Percentiles rank a stretch among this genome's conserved stretches.
Evolutionary conservation across 2,888 invertebrate genomes (phyloP).

Genomic region (Pherbina coryleti): DNA sequence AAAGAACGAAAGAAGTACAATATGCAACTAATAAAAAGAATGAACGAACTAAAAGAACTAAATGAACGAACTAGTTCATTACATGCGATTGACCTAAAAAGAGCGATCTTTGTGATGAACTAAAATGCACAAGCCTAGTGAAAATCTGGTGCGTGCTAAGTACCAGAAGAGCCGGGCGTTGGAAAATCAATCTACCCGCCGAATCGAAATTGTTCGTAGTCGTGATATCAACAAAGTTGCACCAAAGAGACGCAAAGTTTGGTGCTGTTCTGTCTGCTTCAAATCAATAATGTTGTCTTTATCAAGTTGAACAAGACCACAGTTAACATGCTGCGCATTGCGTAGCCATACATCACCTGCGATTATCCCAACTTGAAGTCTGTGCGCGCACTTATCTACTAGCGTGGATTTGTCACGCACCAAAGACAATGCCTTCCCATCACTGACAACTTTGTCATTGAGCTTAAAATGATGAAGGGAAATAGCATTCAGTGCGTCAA

Average conservation of each 20-base stretch:
- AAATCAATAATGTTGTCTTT: constrained; percentile 99
- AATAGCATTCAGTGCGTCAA: constrained; percentile 95
- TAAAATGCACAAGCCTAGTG: too few relatives aligned
- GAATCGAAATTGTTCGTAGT: constrained; percentile 96
- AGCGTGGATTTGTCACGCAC: constrained; percentile 96
- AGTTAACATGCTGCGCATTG: constrained; percentile 97
- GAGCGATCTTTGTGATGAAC: too few relatives aligned
- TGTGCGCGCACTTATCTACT: constrained; percentile 96
- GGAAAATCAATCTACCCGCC: constrained; percentile 91
- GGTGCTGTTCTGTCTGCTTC: constrained; percentile 94
- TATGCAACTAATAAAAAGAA: too few relatives aligned
- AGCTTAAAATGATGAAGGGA: constrained; percentile 81
- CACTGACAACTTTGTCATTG: constrained; percentile 94
- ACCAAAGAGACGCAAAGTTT: constrained; percentile 91
- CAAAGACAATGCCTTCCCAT: constrained; percentile 85
- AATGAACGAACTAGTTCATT: too few relatives aligned
- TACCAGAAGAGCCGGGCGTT: constrained; percentile 92
- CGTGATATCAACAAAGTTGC: constrained; percentile 92
- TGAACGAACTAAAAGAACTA: too few relatives aligned
- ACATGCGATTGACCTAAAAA: too few relatives aligned
- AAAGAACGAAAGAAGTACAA: too few relatives aligned
- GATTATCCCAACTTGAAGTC: constrained; percentile 98
- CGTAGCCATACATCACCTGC: constrained; percentile 97
- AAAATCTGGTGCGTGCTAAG: constrained; percentile 94
- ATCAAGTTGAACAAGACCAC: constrained; percentile 98